A percentile compares a stretch with the other conserved stretches of the same genome.
Conservation (phyloP, 2,888 invertebrate species). For the Hypomecis punctinalis region DNA sequence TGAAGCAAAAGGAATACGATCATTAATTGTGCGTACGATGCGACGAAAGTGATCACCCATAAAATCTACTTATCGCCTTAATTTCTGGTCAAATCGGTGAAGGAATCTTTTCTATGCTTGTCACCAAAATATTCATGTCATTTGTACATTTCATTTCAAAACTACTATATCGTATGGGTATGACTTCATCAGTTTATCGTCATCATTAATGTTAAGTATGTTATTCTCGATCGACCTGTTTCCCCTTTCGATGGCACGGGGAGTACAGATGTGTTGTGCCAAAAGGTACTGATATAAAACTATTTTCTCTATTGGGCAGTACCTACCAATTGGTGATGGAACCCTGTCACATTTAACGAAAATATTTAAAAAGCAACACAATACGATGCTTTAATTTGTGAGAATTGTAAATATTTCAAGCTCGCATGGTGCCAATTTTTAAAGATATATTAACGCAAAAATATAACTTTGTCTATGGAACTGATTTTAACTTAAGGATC, state of each 20-base stretch:
- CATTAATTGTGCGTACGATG: background rate
- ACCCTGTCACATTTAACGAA: conserved; percentile 41
- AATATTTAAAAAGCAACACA: conserved; percentile 35
- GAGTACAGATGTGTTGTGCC: conserved; percentile 69
- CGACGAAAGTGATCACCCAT: background rate
- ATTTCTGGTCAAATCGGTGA: conserved; percentile 24
- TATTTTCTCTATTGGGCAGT: conserved; percentile 27
- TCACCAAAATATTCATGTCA: conserved; percentile 21
- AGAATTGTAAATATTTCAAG: conserved; percentile 64
- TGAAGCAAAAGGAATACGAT: no score
- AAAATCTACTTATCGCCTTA: conserved; percentile 3
- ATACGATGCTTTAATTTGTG: conserved; percentile 41
- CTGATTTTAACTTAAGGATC: conserved; percentile 47
- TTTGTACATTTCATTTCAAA: conserved; percentile 28
- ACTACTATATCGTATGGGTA: conserved; percentile 15
- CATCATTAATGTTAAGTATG: conserved; percentile 42
- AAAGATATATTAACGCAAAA: conserved; percentile 41
- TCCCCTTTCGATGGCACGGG: conserved; percentile 67
- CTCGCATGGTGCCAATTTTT: conserved; percentile 65
- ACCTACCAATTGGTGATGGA: conserved; percentile 41
- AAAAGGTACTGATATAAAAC: conserved; percentile 48
- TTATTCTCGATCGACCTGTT: conserved; percentile 64
- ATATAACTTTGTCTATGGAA: conserved; percentile 42
- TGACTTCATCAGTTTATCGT: conserved; percentile 27
- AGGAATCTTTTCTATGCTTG: conserved; percentile 29